These are phyloP conservation scores for Drosophila neocordata DNA, from an alignment of 1,140 invertebrate species.

Conservation along the genomic window DNA sequence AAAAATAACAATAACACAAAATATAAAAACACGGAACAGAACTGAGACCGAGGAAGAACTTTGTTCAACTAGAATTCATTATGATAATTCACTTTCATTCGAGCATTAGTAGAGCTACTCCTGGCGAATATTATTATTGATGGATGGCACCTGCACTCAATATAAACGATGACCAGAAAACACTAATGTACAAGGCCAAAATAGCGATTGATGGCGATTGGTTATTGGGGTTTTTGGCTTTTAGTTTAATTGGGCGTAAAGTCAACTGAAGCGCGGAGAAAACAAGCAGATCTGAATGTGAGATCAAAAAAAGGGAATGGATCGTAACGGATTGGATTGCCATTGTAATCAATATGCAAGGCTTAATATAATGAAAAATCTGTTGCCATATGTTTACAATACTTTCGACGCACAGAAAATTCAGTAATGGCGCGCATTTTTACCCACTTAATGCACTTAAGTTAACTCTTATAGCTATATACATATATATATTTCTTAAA, in stretches of 20 bases:
- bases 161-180: slow-evolving; percentile 29
- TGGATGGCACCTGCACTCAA: slow-evolving; percentile 28
- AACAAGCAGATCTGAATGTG: slow-evolving; percentile 30
- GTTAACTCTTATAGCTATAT: not conserved
- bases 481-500: slow-evolving; percentile 45
- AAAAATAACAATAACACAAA: not conserved
- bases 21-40: slow-evolving; percentile 14
- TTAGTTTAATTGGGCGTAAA: slow-evolving; percentile 74
- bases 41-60: slow-evolving; percentile 21
- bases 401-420: not conserved
- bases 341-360: slow-evolving; percentile 18
- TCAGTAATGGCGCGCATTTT: slow-evolving; percentile 61
- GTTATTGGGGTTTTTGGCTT: slow-evolving; percentile 35
- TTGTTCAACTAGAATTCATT: slow-evolving; percentile 56
- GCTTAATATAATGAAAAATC: slow-evolving; percentile 34
- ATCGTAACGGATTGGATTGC: slow-evolving; percentile 25
- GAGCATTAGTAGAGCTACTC: not conserved
- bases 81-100: slow-evolving; percentile 65
- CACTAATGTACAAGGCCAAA: slow-evolving; percentile 21
- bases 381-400: slow-evolving; percentile 67
- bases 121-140: slow-evolving; percentile 38
- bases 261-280: slow-evolving; percentile 38
- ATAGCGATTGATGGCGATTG: slow-evolving; percentile 31
- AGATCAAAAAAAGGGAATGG: slow-evolving; percentile 13
- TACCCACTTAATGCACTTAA: slow-evolving; percentile 24